Base-by-base conservation (phyloP, 2,797 vertebrate genomes). In the Pantherophis alleghaniensis region DNA sequence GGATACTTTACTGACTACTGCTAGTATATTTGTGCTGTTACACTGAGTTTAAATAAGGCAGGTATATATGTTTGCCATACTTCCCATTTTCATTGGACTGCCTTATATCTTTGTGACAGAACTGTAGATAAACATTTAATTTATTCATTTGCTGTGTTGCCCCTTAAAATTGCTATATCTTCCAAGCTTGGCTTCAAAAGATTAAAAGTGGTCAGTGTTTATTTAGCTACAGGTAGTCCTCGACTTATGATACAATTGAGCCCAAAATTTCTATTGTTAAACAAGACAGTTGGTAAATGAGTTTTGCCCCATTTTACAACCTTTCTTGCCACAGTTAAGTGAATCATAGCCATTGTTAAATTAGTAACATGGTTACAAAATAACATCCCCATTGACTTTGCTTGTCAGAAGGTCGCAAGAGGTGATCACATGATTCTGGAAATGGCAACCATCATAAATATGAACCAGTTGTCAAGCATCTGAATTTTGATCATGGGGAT, bases 71-170 rank as follows among this genome's bases (percentile, higher is more conserved):
- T 56, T 32, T 90, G 90, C 11, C 53, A 56, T 24, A 74, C 7
- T 22, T 42, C 7, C 37, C 14, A 14, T 18, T 91, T 11, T 53
- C 88, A 94, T 95, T 95, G 95, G 95, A 95, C 88, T 42, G 57
- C 92, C 87, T 91, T 92, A 91, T 86, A 96, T 95, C 93, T 95
- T 91, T 96, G 94, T 92, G 95, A 95, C 95, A 95, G 94, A 95
- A 91, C 83, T 7, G 1, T 37, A 94, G 57, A 28, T 13, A 56
- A 63, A 87, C 47, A 28, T 32, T 87, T 37, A 14, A 74, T 74
- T 74, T 37, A 74, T 74, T 74, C n/a, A 74, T 32, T 74, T 74
- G 14, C 63, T 74, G 16, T 37, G 32, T 20, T 74, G 32, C 69
- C 32, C 32, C 32, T 74, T 74, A 74, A 37, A 37, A 20, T 20